These are phyloP conservation scores for Tringa solitaria DNA, from an alignment of 2,113 vertebrate species.

Conservation along the genomic window DNA sequence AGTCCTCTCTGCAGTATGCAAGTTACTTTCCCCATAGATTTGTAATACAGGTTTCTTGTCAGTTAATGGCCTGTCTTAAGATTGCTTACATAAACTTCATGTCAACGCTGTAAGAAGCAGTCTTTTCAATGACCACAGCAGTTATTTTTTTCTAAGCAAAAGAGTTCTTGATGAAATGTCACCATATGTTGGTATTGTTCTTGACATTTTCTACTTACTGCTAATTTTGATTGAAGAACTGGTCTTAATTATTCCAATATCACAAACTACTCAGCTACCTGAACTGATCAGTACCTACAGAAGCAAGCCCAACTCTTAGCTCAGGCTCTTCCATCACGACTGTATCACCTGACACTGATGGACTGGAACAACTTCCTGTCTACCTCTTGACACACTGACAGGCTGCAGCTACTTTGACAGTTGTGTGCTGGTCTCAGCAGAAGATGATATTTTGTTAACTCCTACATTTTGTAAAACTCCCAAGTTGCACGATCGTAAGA, in stretches of 20 bases:
- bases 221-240: not conserved
- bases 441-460: not conserved
- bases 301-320: not conserved
- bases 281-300: not conserved
- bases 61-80: not conserved
- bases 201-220: not conserved
- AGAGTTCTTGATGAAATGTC: conserved; percentile 63
- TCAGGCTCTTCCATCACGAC: not conserved
- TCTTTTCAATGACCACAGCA: not conserved
- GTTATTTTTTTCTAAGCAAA: conserved; percentile 16
- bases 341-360: not conserved
- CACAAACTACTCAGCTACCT: not conserved
- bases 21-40: not conserved
- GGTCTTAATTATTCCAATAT: not conserved
- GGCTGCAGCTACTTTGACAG: not conserved
- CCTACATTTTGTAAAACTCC: not conserved
- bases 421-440: not conserved
- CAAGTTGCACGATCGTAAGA: not conserved
- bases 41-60: not conserved
- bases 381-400: not conserved
- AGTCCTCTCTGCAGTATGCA: not conserved
- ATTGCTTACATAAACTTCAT: not conserved
- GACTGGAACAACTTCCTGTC: not conserved
- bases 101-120: not conserved
- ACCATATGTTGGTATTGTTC: conserved; percentile 37